A percentile compares a stretch with the other conserved stretches of the same genome.
Evolutionary conservation across 2,888 invertebrate genomes (phyloP).

Genomic region (Limnephilus auricula): DNA sequence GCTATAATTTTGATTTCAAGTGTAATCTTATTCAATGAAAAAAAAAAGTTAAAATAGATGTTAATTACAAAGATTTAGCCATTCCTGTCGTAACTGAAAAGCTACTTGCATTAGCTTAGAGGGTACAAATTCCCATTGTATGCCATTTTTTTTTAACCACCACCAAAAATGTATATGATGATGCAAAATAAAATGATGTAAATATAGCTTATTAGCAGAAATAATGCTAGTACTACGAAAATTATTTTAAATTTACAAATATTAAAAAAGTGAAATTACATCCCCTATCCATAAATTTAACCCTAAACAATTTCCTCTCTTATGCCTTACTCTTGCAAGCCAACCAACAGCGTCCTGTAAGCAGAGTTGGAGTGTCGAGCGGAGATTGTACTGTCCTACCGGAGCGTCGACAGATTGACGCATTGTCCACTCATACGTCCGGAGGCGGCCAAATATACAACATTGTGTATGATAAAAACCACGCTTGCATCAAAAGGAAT

Average conservation of each 20-base stretch:
- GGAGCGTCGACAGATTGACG: conserved; percentile 62
- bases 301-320: background rate
- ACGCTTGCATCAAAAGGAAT: background rate
- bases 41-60: too few species aligned
- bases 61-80: too few species aligned
- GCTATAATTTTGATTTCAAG: too few species aligned
- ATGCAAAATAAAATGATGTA: background rate
- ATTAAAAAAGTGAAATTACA: background rate
- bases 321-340: background rate
- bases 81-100: too few species aligned
- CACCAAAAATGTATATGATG: too few species aligned
- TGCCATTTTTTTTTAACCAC: too few species aligned
- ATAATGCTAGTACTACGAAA: background rate
- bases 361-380: conserved; percentile 52
- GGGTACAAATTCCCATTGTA: too few species aligned
- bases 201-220: background rate
- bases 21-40: too few species aligned
- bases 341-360: background rate
- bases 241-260: background rate
- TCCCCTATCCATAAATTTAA: background rate
- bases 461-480: background rate
- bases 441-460: background rate
- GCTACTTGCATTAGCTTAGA: too few species aligned
- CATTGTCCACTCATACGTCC: conserved; percentile 54
- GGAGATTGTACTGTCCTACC: conserved; percentile 62